A percentile compares a stretch with the other conserved stretches of the same genome.
Evolutionary conservation across 1,140 invertebrate genomes (phyloP).

Genomic region (Drosophila tani): DNA sequence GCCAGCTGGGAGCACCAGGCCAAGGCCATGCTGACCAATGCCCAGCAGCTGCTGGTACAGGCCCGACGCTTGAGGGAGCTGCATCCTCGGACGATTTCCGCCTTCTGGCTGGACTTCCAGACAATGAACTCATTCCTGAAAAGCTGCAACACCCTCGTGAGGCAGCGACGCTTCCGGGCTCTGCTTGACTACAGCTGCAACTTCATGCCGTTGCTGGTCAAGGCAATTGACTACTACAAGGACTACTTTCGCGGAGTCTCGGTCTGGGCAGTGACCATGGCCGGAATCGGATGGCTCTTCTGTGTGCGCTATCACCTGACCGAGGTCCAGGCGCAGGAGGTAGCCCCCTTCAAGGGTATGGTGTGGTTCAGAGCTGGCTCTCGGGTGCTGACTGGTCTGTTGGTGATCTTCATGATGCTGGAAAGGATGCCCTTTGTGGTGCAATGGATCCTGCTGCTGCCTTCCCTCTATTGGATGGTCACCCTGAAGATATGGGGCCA

Average conservation of each 20-base stretch:
- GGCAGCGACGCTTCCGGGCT: slow-evolving; percentile 41
- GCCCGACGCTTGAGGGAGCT: slow-evolving; percentile 85
- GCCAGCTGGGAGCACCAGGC: slow-evolving; percentile 87
- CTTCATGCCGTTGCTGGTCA: slow-evolving; percentile 73
- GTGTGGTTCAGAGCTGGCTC: neutral
- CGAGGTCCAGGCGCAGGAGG: neutral
- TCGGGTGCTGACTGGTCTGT: neutral
- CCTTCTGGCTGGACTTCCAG: slow-evolving; percentile 29
- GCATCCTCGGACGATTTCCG: slow-evolving; percentile 38
- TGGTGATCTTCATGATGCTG: slow-evolving; percentile 34
- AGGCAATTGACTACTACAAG: slow-evolving; percentile 90
- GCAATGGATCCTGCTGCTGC: slow-evolving; percentile 31
- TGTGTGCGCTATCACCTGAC: slow-evolving; percentile 16
- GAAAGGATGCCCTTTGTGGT: slow-evolving; percentile 26
- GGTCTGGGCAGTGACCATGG: slow-evolving; percentile 86
- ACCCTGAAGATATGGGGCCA: neutral
- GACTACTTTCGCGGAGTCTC: slow-evolving; percentile 89
- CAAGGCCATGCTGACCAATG: slow-evolving; percentile 89
- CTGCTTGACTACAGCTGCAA: slow-evolving; percentile 43
- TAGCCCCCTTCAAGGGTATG: neutral
- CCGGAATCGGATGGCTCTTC: slow-evolving; percentile 88
- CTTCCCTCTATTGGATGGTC: slow-evolving; percentile 36
- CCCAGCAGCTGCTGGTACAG: slow-evolving; percentile 90
- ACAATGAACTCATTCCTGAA: slow-evolving; percentile 39
- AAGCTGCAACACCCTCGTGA: slow-evolving; percentile 10